phyloP scores from a whole-genome alignment of 2,888 invertebrate genomes.

The Fabriciana adippe region DNA sequence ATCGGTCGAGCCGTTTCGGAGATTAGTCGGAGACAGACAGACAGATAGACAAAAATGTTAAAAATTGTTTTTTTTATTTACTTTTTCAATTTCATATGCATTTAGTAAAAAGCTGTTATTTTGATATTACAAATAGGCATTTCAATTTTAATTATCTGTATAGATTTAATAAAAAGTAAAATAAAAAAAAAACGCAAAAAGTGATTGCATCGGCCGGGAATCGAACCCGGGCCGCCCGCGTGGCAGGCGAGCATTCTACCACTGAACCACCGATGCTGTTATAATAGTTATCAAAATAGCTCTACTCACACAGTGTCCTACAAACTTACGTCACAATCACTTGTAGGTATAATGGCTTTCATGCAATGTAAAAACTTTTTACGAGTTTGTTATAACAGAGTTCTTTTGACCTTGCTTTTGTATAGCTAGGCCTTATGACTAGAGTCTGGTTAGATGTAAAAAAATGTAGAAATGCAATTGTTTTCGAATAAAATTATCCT shows the following conservation, averaged over 20 bases:
- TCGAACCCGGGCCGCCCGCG: constrained; percentile 83
- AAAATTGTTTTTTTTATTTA: too few relatives aligned
- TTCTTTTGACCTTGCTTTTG: constrained; percentile 3
- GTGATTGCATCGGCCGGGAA: constrained; percentile 70
- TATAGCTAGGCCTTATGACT: background rate
- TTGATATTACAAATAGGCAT: too few relatives aligned
- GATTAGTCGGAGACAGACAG: too few relatives aligned
- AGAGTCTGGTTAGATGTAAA: too few relatives aligned
- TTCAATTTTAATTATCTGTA: too few relatives aligned
- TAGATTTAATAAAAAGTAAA: background rate
- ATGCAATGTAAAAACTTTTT: background rate
- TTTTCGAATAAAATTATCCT: too few relatives aligned
- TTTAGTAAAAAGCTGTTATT: too few relatives aligned
- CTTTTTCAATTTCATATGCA: too few relatives aligned
- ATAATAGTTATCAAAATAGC: rapidly evolving
- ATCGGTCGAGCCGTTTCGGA: too few relatives aligned
- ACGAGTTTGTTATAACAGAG: background rate
- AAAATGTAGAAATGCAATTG: too few relatives aligned
- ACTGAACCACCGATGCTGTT: constrained; percentile 82
- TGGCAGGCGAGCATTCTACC: constrained; percentile 84
- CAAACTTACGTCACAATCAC: background rate
- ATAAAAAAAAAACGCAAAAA: constrained; percentile 16
- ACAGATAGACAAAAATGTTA: too few relatives aligned
- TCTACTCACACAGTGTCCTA: background rate
- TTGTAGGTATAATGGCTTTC: background rate